A percentile compares a stretch with the other conserved stretches of the same genome.
These are phyloP conservation scores for Capreolus pygargus DNA, from an alignment of 2,113 vertebrate genomes.

Conservation along the genomic window DNA sequence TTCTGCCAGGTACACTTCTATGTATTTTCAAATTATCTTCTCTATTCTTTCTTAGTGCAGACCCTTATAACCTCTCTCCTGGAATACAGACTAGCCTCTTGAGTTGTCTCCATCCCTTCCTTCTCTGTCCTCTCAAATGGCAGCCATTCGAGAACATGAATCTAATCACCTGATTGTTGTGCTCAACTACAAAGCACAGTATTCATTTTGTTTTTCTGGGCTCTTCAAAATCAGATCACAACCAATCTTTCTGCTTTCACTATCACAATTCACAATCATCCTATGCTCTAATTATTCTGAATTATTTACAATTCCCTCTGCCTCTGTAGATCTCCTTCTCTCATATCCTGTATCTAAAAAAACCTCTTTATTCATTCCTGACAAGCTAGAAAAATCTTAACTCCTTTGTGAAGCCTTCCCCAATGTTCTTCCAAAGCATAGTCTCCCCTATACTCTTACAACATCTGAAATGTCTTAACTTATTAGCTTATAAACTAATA, in stretches of 20 bases:
- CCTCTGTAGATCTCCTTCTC: not conserved
- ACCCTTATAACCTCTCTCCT: not conserved
- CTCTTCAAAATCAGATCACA: not conserved
- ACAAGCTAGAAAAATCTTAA: not conserved
- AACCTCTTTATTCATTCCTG: not conserved
- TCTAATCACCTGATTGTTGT: not conserved
- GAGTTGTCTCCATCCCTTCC: not conserved
- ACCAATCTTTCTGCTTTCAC: not conserved
- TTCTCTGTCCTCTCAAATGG: not conserved
- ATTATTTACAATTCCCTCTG: not conserved
- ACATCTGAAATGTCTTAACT: not conserved
- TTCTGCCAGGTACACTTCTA: not conserved
- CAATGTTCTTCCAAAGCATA: not conserved
- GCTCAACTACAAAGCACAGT: not conserved
- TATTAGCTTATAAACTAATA: not conserved
- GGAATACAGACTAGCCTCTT: not conserved
- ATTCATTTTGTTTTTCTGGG: not conserved
- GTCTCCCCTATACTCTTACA: not conserved
- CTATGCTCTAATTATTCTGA: not conserved
- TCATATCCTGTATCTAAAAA: not conserved
- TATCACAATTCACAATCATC: not conserved
- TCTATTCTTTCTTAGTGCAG: not conserved
- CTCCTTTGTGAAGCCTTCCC: not conserved
- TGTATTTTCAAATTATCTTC: not conserved
- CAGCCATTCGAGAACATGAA: not conserved